Base-by-base conservation (phyloP, 2,113 vertebrate species). In the Crypturellus undulatus region DNA sequence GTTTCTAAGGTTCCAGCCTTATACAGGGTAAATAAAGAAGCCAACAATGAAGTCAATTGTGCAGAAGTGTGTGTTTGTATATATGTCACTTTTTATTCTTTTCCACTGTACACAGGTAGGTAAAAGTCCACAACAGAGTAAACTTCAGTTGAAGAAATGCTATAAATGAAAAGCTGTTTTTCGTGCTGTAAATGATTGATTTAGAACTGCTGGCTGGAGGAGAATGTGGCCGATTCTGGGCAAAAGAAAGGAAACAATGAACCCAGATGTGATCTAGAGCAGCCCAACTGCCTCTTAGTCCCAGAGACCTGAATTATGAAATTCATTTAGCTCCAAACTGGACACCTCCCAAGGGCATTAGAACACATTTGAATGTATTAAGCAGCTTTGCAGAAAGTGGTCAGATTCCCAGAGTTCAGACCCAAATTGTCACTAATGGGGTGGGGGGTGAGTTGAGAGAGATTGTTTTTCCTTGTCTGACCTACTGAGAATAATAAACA, bases 371-470 rank as follows among this genome's bases (percentile, higher is more conserved):
- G 6, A 51, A 70, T 75, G 1, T 49, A 51, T 2, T 82, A 30
- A 49, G 16, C 0, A 60, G 1, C 26, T 86, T 45, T 72, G 19
- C 52, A 34, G 77, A 86, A 64, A 38, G 47, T 8, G 3, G 0
- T 32, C 12, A 38, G 1, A 22, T 69, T 34, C 18, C 68, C 30
- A 84, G 6, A 72, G 78, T 80, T 63, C 30, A 45, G n/a, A 59
- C 3, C 3, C 6, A 56, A 86, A 40, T 43, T 91, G 3, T 51
- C 15, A 34, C 10, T 34, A 49, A 45, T 49, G 18, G 5, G 2
- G 3, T 20, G 3, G 3, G 2, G 18, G 58, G 24, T 47, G 16
- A 40, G 0, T 3, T 60, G 17, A 10, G 2, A 1, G 5, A 4
- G 52, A 16, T 12, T 77, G 3, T 68, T 87, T 79, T 60, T 30